Evolutionary conservation across 2,888 invertebrate species (phyloP).

Genomic region (Idaea biselata): DNA sequence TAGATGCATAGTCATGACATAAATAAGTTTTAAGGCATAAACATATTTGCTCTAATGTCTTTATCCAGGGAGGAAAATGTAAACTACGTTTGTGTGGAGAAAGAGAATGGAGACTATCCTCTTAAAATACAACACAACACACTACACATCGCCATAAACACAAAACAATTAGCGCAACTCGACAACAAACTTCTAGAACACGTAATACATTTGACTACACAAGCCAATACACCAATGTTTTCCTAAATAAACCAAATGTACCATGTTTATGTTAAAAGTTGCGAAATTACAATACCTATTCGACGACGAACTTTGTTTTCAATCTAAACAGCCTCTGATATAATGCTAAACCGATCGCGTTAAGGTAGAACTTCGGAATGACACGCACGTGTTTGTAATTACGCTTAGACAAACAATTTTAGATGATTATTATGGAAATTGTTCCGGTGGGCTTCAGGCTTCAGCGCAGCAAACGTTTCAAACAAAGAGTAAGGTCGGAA

Average conservation of each 20-base stretch:
- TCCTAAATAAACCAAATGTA: slow-evolving; percentile 41
- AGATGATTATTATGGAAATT: slow-evolving; percentile 28
- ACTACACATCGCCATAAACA: background rate
- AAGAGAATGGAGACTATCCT: no score
- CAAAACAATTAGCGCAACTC: background rate
- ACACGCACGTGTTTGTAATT: slow-evolving; percentile 44
- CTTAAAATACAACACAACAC: background rate
- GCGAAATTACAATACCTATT: slow-evolving; percentile 42
- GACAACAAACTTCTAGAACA: background rate
- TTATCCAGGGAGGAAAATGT: no score
- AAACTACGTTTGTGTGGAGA: no score
- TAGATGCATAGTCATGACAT: no score
- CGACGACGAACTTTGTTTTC: slow-evolving; percentile 47
- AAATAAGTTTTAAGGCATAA: no score
- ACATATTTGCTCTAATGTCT: no score
- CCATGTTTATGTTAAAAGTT: slow-evolving; percentile 59
- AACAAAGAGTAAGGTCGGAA: no score
- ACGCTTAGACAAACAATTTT: slow-evolving; percentile 40
- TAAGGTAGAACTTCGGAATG: slow-evolving; percentile 48
- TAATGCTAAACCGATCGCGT: slow-evolving; percentile 54
- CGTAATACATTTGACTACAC: background rate
- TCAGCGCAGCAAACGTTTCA: slow-evolving; percentile 8
- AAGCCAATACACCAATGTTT: slow-evolving; percentile 31
- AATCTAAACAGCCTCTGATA: slow-evolving; percentile 49
- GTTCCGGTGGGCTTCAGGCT: slow-evolving; percentile 19